Conservation (phyloP, 2,797 vertebrate species). For the Malurus splendens region DNA sequence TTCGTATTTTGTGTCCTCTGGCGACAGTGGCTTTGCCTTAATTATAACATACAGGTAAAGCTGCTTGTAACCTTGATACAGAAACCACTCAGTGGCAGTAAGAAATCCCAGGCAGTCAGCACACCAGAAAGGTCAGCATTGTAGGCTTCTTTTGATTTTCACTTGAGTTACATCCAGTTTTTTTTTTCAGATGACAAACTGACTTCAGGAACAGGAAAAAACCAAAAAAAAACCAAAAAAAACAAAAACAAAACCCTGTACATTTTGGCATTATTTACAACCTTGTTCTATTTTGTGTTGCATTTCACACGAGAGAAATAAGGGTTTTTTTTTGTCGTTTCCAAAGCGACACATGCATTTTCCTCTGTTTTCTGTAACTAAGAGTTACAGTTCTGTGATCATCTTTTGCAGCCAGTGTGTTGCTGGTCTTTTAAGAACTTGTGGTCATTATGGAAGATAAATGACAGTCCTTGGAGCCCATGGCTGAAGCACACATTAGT, state of each 20-base stretch:
- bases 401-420: neutral
- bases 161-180: neutral
- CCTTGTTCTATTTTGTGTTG: neutral
- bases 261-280: neutral
- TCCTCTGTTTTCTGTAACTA: neutral
- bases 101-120: neutral
- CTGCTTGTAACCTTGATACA: neutral
- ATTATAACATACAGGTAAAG: neutral
- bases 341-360: neutral
- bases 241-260: neutral
- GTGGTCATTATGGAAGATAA: slow-evolving; percentile 60
- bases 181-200: neutral
- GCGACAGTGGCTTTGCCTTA: neutral
- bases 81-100: neutral
- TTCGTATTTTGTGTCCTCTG: neutral
- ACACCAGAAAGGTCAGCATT: neutral
- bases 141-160: neutral
- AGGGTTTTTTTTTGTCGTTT: neutral
- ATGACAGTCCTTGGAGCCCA: slow-evolving; percentile 44
- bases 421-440: slow-evolving; percentile 33
- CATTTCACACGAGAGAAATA: neutral
- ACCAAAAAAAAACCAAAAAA: neutral
- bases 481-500: slow-evolving; percentile 55
- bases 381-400: neutral
- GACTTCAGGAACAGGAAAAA: neutral